Evolutionary conservation across 2,888 invertebrate species (phyloP).

Genomic region (Catotricha subobsoleta): DNA sequence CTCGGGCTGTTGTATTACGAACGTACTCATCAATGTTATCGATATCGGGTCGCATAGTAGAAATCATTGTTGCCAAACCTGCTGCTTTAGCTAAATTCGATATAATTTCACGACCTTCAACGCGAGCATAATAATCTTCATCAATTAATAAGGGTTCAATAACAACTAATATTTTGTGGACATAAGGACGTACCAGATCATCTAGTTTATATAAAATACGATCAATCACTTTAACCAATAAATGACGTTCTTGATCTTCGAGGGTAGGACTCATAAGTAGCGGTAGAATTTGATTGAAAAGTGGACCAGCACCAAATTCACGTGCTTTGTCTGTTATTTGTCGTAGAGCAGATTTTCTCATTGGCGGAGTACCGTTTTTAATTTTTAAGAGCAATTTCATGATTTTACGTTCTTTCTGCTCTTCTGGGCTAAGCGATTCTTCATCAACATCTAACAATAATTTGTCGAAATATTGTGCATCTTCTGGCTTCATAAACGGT

Average conservation of each 20-base stretch:
- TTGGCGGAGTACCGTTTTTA: constrained; percentile 98
- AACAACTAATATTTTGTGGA: constrained; percentile 98
- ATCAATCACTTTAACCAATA: constrained; percentile 97
- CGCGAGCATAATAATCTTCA: constrained; percentile 99
- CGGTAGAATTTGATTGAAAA: constrained; percentile 98
- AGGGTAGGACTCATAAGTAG: constrained; percentile 98
- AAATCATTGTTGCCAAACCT: constrained; percentile 98
- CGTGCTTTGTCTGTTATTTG: constrained; percentile 98
- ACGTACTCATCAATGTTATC: constrained; percentile 99
- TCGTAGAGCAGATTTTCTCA: constrained; percentile 92
- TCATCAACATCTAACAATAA: constrained; percentile 95
- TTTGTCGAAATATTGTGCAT: constrained; percentile 99
- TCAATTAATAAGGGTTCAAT: constrained; percentile 97
- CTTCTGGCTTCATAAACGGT: constrained; percentile 98
- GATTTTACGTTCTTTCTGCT: constrained; percentile 95
- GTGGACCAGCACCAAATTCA: constrained; percentile 94
- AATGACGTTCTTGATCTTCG: constrained; percentile 97
- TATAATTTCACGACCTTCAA: constrained; percentile 97
- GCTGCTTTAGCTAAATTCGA: constrained; percentile 98
- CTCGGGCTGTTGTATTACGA: constrained; percentile 95
- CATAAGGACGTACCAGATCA: constrained; percentile 95
- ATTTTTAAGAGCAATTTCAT: constrained; percentile 97
- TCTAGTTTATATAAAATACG: constrained; percentile 95
- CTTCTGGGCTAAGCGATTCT: constrained; percentile 84
- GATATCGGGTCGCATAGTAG: constrained; percentile 99